Percentiles rank a stretch among this genome's conserved stretches.
These are phyloP conservation scores for Apostichopus japonicus DNA, from an alignment of 35 echinoderm and acorn worm genomes.

Conservation along the genomic window DNA sequence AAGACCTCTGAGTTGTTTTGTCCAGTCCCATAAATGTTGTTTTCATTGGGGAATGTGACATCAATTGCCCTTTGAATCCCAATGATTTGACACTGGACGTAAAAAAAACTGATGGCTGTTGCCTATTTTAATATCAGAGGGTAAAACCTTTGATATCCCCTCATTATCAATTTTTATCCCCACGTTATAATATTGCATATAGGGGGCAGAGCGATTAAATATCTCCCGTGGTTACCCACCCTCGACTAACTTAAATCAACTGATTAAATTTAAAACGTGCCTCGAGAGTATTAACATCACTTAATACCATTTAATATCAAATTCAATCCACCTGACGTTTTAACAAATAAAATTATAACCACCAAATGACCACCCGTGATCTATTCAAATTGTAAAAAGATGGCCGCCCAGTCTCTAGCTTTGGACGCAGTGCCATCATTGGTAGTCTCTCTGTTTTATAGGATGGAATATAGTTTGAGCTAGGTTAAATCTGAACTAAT, in stretches of 20 bases:
- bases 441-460: too few relatives aligned
- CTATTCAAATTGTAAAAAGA: background rate
- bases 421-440: too few relatives aligned
- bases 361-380: slow-evolving; percentile 38
- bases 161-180: too few relatives aligned
- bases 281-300: slow-evolving; percentile 18
- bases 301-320: slow-evolving; percentile 48
- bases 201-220: background rate
- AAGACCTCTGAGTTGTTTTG: background rate
- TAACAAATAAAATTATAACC: slow-evolving; percentile 45
- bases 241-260: slow-evolving; percentile 17
- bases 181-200: too few relatives aligned
- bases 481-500: too few relatives aligned
- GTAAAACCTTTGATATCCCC: background rate
- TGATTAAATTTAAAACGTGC: slow-evolving; percentile 40
- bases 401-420: background rate
- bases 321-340: slow-evolving; percentile 48
- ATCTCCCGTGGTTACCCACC: background rate
- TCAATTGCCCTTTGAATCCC: background rate
- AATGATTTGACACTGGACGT: background rate
- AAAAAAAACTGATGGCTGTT: background rate
- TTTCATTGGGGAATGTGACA: slow-evolving; percentile 12
- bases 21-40: background rate
- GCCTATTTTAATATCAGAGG: background rate
- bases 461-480: too few relatives aligned